Evolutionary conservation across 2,888 invertebrate genomes (phyloP).

Genomic region (Leptinotarsa juncta): DNA sequence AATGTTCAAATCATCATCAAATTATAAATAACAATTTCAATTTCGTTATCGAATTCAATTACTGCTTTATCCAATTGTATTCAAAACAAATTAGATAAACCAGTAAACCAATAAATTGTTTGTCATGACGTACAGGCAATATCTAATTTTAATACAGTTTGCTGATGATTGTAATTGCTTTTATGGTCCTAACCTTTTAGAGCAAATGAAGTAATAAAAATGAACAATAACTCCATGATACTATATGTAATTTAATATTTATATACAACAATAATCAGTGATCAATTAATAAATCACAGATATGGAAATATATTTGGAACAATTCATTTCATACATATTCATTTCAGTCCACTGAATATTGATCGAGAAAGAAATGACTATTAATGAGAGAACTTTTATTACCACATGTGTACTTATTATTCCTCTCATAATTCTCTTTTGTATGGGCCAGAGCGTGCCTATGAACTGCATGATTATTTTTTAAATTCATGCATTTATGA

Average conservation of each 20-base stretch:
- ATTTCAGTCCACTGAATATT: neutral
- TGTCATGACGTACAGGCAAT: neutral
- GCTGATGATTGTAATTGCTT: neutral
- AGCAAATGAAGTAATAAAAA: neutral
- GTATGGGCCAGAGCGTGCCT: constrained; percentile 7
- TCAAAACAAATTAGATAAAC: neutral
- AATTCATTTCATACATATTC: constrained; percentile 3
- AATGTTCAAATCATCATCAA: too few species aligned
- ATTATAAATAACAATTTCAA: neutral
- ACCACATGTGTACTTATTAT: neutral
- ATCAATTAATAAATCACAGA: neutral
- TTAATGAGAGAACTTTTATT: constrained; percentile 1
- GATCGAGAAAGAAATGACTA: neutral
- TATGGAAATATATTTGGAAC: neutral
- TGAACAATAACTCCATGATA: neutral
- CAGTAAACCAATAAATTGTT: neutral
- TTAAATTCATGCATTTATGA: constrained; percentile 5
- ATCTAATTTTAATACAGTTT: neutral
- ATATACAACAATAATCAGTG: neutral
- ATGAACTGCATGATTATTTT: constrained; percentile 2
- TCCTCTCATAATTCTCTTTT: neutral
- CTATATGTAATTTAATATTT: neutral
- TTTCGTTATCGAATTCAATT: neutral
- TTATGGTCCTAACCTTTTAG: neutral
- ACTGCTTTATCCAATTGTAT: neutral